Conservation (phyloP, 2,888 invertebrate genomes). For the Meloe dianella region DNA sequence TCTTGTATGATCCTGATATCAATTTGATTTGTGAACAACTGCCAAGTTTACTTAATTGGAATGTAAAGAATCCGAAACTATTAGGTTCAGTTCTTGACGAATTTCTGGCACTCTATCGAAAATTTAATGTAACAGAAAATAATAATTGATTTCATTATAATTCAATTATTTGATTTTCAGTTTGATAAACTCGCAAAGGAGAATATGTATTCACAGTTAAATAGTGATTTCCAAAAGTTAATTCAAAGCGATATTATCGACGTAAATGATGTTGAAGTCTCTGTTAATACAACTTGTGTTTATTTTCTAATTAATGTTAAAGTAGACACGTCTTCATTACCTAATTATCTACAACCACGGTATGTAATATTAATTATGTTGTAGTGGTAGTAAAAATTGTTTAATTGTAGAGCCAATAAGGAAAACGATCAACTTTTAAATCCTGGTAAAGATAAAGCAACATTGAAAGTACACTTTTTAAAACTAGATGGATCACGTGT, state of each 20-base stretch:
- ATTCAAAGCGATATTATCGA: slow-evolving; percentile 63
- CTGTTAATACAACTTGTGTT: slow-evolving; percentile 64
- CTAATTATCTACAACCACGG: slow-evolving; percentile 58
- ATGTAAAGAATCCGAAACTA: slow-evolving; percentile 65
- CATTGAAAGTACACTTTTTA: slow-evolving; percentile 46
- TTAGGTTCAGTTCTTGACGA: slow-evolving; percentile 69
- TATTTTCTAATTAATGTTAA: slow-evolving; percentile 71
- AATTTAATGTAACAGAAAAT: slow-evolving; percentile 53
- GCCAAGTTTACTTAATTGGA: slow-evolving; percentile 70
- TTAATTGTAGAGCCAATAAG: slow-evolving; percentile 29
- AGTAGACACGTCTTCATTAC: slow-evolving; percentile 68
- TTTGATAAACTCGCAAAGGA: slow-evolving; percentile 56
- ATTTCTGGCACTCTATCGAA: slow-evolving; percentile 64
- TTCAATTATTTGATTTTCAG: slow-evolving; percentile 29
- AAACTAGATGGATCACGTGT: slow-evolving; percentile 56
- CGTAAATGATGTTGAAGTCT: slow-evolving; percentile 70
- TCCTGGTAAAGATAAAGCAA: slow-evolving; percentile 46
- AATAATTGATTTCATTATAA: slow-evolving; percentile 61
- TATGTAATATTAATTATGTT: slow-evolving; percentile 31
- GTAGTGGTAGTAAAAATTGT: slow-evolving; percentile 8
- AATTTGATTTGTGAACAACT: slow-evolving; percentile 62
- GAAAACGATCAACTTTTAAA: slow-evolving; percentile 36
- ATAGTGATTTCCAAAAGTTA: slow-evolving; percentile 70
- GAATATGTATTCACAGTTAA: slow-evolving; percentile 63
- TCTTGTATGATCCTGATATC: slow-evolving; percentile 66